Conservation (phyloP, 2,113 vertebrate genomes). For the Arenaria interpres region DNA sequence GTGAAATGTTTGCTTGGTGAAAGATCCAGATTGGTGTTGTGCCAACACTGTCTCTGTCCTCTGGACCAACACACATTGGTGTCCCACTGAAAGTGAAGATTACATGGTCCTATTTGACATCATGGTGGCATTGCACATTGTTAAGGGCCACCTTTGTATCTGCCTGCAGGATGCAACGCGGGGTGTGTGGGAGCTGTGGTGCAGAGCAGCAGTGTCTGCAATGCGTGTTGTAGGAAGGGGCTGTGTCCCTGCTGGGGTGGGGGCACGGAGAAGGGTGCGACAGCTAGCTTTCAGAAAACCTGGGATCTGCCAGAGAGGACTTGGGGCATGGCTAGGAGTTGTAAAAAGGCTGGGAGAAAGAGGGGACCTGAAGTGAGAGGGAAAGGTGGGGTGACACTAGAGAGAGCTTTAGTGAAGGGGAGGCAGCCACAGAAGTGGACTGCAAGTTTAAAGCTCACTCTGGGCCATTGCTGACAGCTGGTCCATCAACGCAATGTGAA, state of each 20-base stretch:
- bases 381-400: neutral
- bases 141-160: neutral
- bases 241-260: neutral
- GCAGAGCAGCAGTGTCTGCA: neutral
- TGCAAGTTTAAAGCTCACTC: neutral
- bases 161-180: rapidly evolving
- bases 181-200: neutral
- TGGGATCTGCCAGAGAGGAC: neutral
- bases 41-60: neutral
- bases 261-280: rapidly evolving
- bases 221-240: rapidly evolving
- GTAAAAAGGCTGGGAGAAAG: neutral
- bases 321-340: neutral
- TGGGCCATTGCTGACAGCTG: neutral
- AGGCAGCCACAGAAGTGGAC: neutral
- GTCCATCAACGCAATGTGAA: neutral
- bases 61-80: neutral
- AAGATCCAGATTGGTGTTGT: neutral
- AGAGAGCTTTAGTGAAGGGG: neutral
- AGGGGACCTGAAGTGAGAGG: neutral
- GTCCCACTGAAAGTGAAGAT: neutral
- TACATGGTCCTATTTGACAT: neutral
- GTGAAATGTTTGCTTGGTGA: neutral
- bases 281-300: neutral
- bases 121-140: neutral